phyloP scores from a whole-genome alignment of 2,113 vertebrate species.

The Nanorana parkeri region DNA sequence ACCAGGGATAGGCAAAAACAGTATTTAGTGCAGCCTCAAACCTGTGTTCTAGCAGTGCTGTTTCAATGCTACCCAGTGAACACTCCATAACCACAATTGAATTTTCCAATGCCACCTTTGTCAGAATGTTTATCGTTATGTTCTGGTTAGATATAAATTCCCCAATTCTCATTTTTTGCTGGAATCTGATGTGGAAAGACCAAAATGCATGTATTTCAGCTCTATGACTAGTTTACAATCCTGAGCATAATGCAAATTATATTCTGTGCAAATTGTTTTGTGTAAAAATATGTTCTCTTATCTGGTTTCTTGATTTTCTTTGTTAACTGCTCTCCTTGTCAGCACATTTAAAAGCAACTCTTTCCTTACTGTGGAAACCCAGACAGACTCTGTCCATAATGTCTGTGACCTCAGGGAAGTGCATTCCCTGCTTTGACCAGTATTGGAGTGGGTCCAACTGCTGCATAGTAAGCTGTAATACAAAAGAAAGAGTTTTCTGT shows the following conservation, averaged over 20 bases:
- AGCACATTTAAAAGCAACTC: neutral
- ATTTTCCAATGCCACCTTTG: neutral
- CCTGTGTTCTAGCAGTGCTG: neutral
- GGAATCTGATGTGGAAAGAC: too few relatives aligned
- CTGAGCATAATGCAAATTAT: too few relatives aligned
- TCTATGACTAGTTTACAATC: too few relatives aligned
- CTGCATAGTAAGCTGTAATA: neutral
- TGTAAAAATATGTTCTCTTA: neutral
- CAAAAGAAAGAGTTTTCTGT: slow-evolving; percentile 3
- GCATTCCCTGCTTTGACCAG: slow-evolving; percentile 8
- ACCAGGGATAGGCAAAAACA: neutral
- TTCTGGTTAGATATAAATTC: too few relatives aligned
- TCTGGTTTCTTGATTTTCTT: neutral
- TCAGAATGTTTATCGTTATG: too few relatives aligned
- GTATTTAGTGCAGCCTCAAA: too few relatives aligned
- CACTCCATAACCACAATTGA: neutral
- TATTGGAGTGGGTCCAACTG: slow-evolving; percentile 26
- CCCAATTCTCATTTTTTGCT: too few relatives aligned
- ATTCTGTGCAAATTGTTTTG: too few relatives aligned
- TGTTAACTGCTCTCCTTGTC: neutral
- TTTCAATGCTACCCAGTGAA: neutral
- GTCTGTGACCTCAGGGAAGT: slow-evolving; percentile 45
- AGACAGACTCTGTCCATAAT: slow-evolving; percentile 38
- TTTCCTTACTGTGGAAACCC: neutral
- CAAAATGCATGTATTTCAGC: too few relatives aligned